Conservation (phyloP, 30 jellyfish, hydroid and myxozoan species). For the Aurelia aurita region DNA sequence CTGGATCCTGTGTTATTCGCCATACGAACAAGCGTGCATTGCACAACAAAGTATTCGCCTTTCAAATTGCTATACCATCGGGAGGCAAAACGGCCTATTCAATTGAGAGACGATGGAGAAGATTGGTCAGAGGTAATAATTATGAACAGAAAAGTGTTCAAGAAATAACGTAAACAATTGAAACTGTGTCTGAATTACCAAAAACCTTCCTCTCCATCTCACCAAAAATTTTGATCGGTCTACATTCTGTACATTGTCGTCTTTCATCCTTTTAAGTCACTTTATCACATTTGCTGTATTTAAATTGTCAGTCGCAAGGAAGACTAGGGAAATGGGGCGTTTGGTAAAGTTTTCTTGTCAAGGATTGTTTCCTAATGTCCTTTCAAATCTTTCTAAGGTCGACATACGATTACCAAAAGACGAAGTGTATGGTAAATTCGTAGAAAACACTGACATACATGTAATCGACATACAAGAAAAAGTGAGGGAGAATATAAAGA, state of each 20-base stretch:
- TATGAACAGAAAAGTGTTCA: not conserved
- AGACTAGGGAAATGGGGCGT: not conserved
- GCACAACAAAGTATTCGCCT: slow-evolving; percentile 7
- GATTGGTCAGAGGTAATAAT: slow-evolving; percentile 5
- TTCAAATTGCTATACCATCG: slow-evolving; percentile 26
- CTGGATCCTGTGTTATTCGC: slow-evolving; percentile 19
- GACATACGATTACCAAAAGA: not conserved
- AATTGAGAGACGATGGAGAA: slow-evolving; percentile 4
- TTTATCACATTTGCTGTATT: not conserved
- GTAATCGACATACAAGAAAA: not conserved
- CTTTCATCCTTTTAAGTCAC: too few relatives aligned
- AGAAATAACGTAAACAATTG: too few relatives aligned
- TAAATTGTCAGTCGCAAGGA: not conserved
- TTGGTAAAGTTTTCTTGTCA: not conserved
- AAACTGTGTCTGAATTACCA: too few relatives aligned
- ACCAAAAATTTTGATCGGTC: too few relatives aligned
- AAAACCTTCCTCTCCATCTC: too few relatives aligned
- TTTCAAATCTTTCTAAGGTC: not conserved
- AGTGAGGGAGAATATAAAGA: slow-evolving; percentile 17
- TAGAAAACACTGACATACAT: not conserved
- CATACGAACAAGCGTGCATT: slow-evolving; percentile 10
- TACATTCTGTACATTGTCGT: too few relatives aligned
- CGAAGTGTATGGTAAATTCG: not conserved
- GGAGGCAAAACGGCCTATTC: slow-evolving; percentile 11
- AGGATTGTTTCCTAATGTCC: not conserved